A percentile compares a stretch with the other conserved stretches of the same genome.
Conservation (phyloP, 2,797 vertebrate species). For the Falco novaeseelandiae region DNA sequence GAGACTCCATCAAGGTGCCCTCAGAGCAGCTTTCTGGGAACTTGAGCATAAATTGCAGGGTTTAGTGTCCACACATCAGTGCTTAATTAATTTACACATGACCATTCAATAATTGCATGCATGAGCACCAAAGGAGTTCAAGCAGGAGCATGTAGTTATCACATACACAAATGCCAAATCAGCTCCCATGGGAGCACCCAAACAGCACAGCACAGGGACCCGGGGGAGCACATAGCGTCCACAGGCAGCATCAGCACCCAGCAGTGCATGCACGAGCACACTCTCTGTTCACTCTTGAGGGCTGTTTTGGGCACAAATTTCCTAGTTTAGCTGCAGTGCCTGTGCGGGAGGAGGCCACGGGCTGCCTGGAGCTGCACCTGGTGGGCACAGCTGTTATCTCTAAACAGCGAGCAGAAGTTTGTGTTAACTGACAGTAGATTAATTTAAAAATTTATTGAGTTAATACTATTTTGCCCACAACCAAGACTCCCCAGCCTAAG, state of each 20-base stretch:
- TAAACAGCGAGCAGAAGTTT: background rate
- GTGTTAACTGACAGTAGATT: background rate
- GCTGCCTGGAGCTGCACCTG: rapidly evolving
- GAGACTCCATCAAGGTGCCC: rapidly evolving
- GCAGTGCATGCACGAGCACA: rapidly evolving
- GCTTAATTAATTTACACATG: background rate
- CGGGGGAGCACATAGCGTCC: rapidly evolving
- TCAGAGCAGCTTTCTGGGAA: background rate
- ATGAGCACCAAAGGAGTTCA: background rate
- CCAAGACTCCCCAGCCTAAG: background rate
- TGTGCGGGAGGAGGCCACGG: background rate
- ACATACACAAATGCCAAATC: background rate
- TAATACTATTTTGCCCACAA: background rate
- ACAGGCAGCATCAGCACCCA: background rate
- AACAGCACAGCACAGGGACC: background rate
- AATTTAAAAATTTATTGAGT: background rate
- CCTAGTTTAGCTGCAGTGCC: background rate
- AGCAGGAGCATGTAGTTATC: background rate
- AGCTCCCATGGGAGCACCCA: background rate
- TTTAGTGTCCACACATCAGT: background rate
- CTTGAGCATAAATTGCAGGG: background rate
- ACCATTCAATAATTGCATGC: background rate
- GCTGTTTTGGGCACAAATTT: background rate
- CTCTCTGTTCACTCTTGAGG: rapidly evolving
- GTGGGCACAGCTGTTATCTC: background rate